Evolutionary conservation across 2,113 vertebrate species (phyloP), one percentile per base, ranked within the genome.

Genomic region (Tyrannus savana): DNA sequence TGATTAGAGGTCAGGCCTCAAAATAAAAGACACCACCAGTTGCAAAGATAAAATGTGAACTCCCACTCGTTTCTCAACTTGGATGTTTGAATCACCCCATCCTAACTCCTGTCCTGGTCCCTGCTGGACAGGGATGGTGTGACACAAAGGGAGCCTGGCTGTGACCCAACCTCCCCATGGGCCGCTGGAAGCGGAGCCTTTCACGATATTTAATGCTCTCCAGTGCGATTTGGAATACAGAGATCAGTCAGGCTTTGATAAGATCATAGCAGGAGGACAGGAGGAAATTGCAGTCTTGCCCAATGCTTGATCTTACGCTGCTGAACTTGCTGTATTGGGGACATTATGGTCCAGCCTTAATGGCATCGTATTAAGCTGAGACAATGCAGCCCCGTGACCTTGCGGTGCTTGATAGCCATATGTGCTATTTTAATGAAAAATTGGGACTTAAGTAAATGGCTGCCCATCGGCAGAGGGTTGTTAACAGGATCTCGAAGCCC

Each of bases 161-260:
- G 42, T 31, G 92, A 66, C 90, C 85, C 88, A 11, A 3, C 11
- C 89, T 90, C 81, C 50, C 84, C 7, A 3, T 3, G 2, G 60
- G 63, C 71, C 5, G 3, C 37, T 68, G 84, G n/a, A 39, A 69
- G 64, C 3, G 0, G 37, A 90, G 84, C 81, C 31, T 93, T 87
- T 63, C 76, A 11, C 3, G 5, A 19, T 92, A 21, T 73, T 95
- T 87, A 92, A 96, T 84, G 95, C 76, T 96, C 92, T 84, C 68
- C 30, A 1, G 88, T 17, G 9, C 2, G 60, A 35, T 92, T 95
- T n/a, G 16, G 24, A 10, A 30, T 25, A 1, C 3, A 82, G 92
- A 97, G 97, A 98, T 98, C 97, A 96, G 90, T 98, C 98, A 98
- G 97, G 79, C 90, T 92, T 89, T 68, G 96, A 98, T 97, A 96